These are phyloP conservation scores for Rugalucina vietnamica DNA, from an alignment of 2,888 invertebrate genomes.

Conservation along the genomic window DNA sequence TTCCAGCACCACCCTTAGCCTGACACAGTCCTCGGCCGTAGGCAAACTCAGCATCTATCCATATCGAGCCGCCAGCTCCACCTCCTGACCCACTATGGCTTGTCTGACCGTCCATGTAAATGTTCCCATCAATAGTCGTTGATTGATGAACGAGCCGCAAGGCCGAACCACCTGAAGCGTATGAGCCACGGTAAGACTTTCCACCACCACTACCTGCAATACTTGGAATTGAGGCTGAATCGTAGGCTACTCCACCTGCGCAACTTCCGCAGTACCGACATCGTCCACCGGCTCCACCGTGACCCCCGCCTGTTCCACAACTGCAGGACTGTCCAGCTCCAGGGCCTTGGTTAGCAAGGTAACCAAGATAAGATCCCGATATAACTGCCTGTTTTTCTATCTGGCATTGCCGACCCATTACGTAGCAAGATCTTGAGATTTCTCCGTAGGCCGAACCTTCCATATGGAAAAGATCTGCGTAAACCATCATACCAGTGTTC, in stretches of 20 bases:
- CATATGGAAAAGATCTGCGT: conserved; percentile 56
- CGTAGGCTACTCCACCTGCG: conserved; percentile 21
- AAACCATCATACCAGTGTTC: conserved; percentile 35
- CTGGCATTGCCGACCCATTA: conserved; percentile 58
- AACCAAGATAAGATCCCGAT: conserved; percentile 60
- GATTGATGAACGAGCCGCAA: conserved; percentile 52
- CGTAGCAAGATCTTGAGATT: conserved; percentile 38
- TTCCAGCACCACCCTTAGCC: conserved; percentile 64
- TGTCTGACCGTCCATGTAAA: conserved; percentile 59
- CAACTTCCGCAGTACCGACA: conserved; percentile 44
- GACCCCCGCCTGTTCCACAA: conserved; percentile 67
- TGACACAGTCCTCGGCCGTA: conserved; percentile 71
- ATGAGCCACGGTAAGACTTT: conserved; percentile 50
- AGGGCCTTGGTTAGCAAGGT: conserved; percentile 52
- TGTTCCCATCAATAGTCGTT: conserved; percentile 64
- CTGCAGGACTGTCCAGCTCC: conserved; percentile 60
- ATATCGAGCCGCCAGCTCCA: conserved; percentile 73
- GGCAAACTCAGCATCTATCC: conserved; percentile 70
- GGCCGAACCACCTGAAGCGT: conserved; percentile 66
- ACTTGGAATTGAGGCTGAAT: conserved; percentile 46
- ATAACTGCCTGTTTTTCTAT: conserved; percentile 64
- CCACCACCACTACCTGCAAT: conserved; percentile 74
- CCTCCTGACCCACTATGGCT: conserved; percentile 68
- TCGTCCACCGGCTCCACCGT: conserved; percentile 69
- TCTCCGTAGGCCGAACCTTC: conserved; percentile 55